A percentile compares a stretch with the other conserved stretches of the same genome.
These are phyloP conservation scores for Gallirallus australis DNA, from an alignment of 2,797 vertebrate genomes.

Conservation along the genomic window DNA sequence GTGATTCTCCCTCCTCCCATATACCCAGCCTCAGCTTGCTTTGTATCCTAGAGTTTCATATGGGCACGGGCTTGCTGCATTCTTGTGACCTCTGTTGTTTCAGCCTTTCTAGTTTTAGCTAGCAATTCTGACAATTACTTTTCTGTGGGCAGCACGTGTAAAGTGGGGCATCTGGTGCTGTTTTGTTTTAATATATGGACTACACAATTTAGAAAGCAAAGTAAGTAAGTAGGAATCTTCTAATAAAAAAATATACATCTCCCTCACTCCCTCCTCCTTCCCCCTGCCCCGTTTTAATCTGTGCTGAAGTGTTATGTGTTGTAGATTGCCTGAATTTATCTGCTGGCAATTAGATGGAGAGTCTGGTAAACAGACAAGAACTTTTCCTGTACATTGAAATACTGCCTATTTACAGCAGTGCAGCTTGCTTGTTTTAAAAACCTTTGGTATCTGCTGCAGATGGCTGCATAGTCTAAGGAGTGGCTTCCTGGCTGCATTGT, in stretches of 20 bases:
- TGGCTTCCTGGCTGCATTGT: constrained; percentile 64
- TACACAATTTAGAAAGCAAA: background rate
- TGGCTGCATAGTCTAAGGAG: constrained; percentile 60
- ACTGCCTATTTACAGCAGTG: background rate
- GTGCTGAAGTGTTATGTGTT: background rate
- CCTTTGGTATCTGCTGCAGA: constrained; percentile 48
- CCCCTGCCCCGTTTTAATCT: background rate
- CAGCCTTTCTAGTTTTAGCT: background rate
- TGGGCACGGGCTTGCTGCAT: background rate
- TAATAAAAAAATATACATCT: background rate
- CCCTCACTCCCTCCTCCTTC: no score
- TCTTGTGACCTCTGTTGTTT: background rate
- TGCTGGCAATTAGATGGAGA: background rate
- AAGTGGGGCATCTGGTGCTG: background rate
- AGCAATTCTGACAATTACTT: background rate
- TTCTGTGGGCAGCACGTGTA: background rate
- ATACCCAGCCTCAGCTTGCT: background rate
- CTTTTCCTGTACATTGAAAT: background rate
- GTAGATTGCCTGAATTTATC: background rate
- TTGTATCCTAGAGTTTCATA: background rate
- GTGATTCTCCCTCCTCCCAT: background rate
- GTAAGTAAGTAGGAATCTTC: background rate
- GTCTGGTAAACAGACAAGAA: background rate
- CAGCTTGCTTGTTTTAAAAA: constrained; percentile 43
- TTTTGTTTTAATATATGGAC: background rate